These are phyloP conservation scores for Eurosta solidaginis DNA, from an alignment of 1,140 invertebrate genomes.

Conservation along the genomic window DNA sequence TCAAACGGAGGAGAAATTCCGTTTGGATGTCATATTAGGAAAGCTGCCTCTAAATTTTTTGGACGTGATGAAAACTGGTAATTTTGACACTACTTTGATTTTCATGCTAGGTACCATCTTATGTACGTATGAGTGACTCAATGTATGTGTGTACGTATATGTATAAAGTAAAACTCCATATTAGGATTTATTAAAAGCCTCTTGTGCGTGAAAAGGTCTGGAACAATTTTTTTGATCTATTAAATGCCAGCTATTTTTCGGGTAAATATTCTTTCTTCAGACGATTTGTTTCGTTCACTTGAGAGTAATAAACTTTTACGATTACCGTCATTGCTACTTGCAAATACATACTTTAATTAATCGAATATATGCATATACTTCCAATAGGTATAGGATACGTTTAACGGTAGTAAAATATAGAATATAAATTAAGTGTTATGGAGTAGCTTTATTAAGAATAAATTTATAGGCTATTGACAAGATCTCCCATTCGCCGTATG, in stretches of 20 bases:
- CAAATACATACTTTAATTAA: not conserved
- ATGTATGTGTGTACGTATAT: not conserved
- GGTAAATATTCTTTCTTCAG: not conserved
- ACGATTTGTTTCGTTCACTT: not conserved
- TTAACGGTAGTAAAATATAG: not conserved
- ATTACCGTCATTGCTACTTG: not conserved
- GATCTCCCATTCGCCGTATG: too few relatives aligned
- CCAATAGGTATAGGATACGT: not conserved
- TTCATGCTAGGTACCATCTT: too few relatives aligned
- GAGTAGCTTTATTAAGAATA: too few relatives aligned
- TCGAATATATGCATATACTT: not conserved
- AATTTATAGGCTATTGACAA: too few relatives aligned
- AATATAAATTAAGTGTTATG: not conserved
- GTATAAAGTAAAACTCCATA: not conserved
- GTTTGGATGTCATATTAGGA: too few relatives aligned
- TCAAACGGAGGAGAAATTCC: too few relatives aligned
- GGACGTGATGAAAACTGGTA: too few relatives aligned
- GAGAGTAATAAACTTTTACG: constrained; percentile 11
- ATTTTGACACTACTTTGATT: too few relatives aligned
- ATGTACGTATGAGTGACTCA: too few relatives aligned
- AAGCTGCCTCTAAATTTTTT: too few relatives aligned
- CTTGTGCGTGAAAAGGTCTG: not conserved
- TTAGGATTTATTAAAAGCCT: not conserved
- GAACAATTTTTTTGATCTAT: not conserved
- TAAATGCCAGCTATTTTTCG: not conserved